These are phyloP conservation scores for Pristis pectinata DNA, from an alignment of 2,797 vertebrate genomes.

Conservation along the genomic window DNA sequence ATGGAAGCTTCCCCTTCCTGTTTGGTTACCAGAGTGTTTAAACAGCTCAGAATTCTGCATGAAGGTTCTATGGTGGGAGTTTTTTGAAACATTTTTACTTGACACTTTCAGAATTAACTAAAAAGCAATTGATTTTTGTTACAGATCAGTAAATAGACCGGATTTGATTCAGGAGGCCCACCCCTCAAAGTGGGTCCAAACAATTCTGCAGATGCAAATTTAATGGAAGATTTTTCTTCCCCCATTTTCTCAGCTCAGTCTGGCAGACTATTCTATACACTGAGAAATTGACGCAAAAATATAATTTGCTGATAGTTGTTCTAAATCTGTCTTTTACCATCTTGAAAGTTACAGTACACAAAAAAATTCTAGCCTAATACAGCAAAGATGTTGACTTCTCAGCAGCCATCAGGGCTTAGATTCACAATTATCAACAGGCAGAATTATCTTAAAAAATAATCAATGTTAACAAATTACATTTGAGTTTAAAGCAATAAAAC, in stretches of 20 bases:
- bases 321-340: neutral
- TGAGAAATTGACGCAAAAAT: neutral
- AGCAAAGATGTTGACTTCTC: neutral
- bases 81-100: neutral
- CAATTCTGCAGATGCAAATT: neutral
- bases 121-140: neutral
- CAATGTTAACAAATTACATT: neutral
- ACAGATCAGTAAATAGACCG: too few relatives aligned
- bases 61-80: neutral
- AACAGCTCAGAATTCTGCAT: neutral
- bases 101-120: neutral
- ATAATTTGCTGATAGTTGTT: neutral
- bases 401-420: neutral
- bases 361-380: neutral
- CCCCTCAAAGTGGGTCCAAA: neutral
- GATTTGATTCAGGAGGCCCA: too few relatives aligned
- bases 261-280: neutral
- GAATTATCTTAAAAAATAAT: neutral
- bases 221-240: neutral
- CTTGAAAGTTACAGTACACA: neutral
- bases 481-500: neutral
- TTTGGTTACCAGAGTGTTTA: neutral
- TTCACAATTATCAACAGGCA: neutral
- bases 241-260: neutral
- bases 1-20: neutral